Evolutionary conservation across 2,888 invertebrate genomes (phyloP), one percentile per base, ranked within the genome.

Genomic region (Andrena bicolor): DNA sequence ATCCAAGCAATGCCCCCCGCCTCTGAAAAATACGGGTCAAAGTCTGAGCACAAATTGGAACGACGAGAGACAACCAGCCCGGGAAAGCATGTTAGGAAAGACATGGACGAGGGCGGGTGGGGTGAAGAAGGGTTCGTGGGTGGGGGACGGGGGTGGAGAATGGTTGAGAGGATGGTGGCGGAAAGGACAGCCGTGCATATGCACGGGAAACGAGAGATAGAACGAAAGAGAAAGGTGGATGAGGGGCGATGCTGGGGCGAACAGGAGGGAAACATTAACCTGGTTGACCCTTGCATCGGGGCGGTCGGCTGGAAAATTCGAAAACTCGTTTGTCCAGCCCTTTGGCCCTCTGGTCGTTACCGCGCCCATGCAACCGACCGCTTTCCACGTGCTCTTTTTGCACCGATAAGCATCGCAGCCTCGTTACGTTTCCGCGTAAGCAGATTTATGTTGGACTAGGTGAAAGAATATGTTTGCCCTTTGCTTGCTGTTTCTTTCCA

Each of bases 301-400:
- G 76, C 80, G 82, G 87, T 84, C 89, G 69, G 28, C 82, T 66
- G 86, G 87, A 88, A 88, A 88, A 89, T 88, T 89, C 87, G 89
- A 84, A 89, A 86, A 87, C 86, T 77, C 84, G 86, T 86, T 86
- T 81, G 84, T 70, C 84, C 74, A 65, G 75, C 69, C 72, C 76
- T 87, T 80, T 82, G 76, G 65, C 75, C 73, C 81, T 71, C 49
- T 58, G 68, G 73, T 84, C 84, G 79, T 87, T 88, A 82, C 60
- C 80, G 69, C 51, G 71, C 20, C 63, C 75, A 61, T 68, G 76
- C 65, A 80, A 76, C 78, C 75, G 78, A 78, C 78, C 78, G 78
- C 79, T 83, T 77, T 65, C 64, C 72, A 63, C 78, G 76, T 81
- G 76, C 70, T 53, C 51, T 85, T 88, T 89, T 87, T 81, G 69